Evolutionary conservation across 2,797 vertebrate genomes (phyloP).

Genomic region (Falco berigora): DNA sequence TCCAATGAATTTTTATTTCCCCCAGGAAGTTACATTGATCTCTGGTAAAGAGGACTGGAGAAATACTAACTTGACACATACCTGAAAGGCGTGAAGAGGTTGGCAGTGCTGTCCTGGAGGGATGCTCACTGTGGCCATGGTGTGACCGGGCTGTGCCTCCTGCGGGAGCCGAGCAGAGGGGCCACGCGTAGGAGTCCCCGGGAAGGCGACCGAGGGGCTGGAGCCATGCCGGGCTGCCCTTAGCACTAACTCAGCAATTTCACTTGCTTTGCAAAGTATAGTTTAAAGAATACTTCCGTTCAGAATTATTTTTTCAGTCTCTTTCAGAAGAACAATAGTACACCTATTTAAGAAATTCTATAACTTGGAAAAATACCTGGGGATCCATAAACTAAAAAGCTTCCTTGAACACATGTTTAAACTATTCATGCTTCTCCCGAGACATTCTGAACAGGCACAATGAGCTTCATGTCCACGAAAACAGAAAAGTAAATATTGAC

Average conservation of each 20-base stretch:
- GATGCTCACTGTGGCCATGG: rapidly evolving
- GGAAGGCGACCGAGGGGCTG: not conserved
- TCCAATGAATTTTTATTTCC: not conserved
- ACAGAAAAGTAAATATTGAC: not conserved
- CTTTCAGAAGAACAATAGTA: not conserved
- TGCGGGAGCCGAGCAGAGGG: rapidly evolving
- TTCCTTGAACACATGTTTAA: constrained; percentile 46
- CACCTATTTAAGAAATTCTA: not conserved
- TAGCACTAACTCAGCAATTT: not conserved
- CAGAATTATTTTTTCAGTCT: not conserved
- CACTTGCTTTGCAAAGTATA: not conserved
- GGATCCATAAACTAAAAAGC: constrained; percentile 13
- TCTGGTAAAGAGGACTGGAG: not conserved
- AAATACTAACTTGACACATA: not conserved
- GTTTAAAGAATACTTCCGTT: not conserved
- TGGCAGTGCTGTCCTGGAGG: not conserved
- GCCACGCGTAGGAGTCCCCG: not conserved
- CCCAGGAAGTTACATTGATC: not conserved
- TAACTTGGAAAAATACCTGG: not conserved
- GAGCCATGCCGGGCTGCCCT: not conserved
- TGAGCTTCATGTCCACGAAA: not conserved
- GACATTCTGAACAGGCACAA: not conserved
- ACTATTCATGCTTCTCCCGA: not conserved
- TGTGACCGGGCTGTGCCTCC: not conserved
- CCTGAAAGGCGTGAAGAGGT: not conserved